Evolutionary conservation across 2,113 vertebrate genomes (phyloP).

Genomic region (Spilogale gracilis): DNA sequence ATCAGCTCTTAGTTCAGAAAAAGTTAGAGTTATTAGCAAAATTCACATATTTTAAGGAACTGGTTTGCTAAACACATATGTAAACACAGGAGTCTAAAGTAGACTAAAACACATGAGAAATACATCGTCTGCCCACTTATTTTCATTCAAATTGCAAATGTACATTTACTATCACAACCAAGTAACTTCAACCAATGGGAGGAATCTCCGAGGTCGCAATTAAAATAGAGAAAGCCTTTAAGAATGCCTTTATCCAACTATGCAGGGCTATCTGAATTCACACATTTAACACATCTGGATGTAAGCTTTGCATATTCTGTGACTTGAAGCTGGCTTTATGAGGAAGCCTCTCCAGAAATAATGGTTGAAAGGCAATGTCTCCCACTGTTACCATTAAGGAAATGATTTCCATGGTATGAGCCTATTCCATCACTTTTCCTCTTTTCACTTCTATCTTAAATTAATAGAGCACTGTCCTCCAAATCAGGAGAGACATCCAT

Average conservation of each 20-base stretch:
- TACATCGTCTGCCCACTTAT: background rate
- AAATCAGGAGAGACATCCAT: background rate
- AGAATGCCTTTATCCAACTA: background rate
- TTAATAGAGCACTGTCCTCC: constrained; percentile 44
- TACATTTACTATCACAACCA: constrained; percentile 35
- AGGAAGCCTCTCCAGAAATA: background rate
- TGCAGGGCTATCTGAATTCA: background rate
- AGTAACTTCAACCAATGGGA: background rate
- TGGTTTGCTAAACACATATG: background rate
- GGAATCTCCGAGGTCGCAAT: background rate
- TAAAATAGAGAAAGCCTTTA: background rate
- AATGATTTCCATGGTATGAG: constrained; percentile 44
- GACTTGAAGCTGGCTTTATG: background rate
- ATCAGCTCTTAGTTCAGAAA: constrained; percentile 6
- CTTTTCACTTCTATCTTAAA: background rate
- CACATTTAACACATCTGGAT: background rate
- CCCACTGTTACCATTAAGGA: background rate
- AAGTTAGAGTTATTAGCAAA: constrained; percentile 5
- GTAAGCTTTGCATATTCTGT: background rate
- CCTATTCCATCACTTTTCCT: background rate
- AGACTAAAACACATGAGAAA: background rate
- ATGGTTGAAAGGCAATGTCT: background rate
- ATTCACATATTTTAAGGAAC: background rate
- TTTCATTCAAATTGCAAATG: constrained; percentile 49
- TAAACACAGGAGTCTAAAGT: background rate